Percentiles rank a stretch among this genome's conserved stretches.
Evolutionary conservation across 2,797 vertebrate species (phyloP).

Genomic region (Triplophysa yarkandensis): DNA sequence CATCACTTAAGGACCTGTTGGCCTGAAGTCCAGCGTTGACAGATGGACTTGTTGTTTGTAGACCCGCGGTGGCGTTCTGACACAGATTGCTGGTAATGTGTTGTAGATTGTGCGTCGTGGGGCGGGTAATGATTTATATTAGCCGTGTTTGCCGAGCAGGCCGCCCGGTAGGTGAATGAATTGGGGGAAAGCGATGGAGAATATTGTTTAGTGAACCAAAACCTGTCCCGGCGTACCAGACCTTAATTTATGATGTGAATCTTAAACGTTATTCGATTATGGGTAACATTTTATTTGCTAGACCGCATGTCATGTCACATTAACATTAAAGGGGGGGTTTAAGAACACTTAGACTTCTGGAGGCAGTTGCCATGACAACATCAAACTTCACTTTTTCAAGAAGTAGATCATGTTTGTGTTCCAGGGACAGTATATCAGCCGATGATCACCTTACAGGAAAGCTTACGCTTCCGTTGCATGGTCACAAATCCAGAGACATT

Average conservation of each 20-base stretch:
- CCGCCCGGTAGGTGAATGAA: neutral
- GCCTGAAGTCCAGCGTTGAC: slow-evolving; percentile 16
- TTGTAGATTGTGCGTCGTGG: slow-evolving; percentile 51
- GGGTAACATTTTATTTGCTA: neutral
- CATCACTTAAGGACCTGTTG: slow-evolving; percentile 10
- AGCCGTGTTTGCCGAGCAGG: slow-evolving; percentile 53
- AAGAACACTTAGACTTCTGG: neutral
- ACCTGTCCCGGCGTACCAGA: neutral
- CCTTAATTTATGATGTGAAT: neutral
- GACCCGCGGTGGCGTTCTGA: slow-evolving; percentile 41
- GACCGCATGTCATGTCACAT: neutral
- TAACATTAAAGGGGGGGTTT: neutral
- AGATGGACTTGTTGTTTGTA: slow-evolving; percentile 30
- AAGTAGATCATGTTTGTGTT: neutral
- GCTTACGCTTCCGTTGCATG: no score
- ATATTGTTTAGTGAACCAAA: neutral
- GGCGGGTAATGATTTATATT: slow-evolving; percentile 58
- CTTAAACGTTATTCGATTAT: neutral
- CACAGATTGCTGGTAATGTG: slow-evolving; percentile 56
- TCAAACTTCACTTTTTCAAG: neutral
- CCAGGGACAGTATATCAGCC: no score
- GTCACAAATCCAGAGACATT: no score
- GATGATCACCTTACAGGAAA: no score
- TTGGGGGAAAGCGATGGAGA: neutral
- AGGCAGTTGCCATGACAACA: neutral